Conservation (phyloP, 1,140 invertebrate species). For the Ooceraea biroi region DNA sequence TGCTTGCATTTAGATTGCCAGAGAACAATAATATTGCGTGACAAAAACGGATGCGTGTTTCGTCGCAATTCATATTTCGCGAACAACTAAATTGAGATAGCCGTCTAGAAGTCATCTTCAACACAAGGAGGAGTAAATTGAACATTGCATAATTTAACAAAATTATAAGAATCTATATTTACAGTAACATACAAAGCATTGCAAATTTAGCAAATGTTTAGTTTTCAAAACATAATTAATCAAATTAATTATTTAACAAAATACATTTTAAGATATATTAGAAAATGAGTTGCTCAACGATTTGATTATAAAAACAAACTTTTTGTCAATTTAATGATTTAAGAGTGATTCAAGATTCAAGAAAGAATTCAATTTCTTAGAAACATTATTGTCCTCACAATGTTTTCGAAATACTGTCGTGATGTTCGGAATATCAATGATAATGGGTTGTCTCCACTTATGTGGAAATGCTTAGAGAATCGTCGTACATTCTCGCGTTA, state of each 20-base stretch:
- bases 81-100: neutral
- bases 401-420: slow-evolving; percentile 20
- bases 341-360: no score
- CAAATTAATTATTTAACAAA: neutral
- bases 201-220: slow-evolving; percentile 4
- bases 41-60: slow-evolving; percentile 18
- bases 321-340: no score
- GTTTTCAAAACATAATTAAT: neutral
- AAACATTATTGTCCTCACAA: neutral
- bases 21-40: slow-evolving; percentile 16
- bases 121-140: neutral
- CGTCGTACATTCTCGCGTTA: slow-evolving; percentile 68
- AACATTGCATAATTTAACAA: slow-evolving; percentile 3
- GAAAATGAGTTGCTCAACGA: neutral
- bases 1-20: slow-evolving; percentile 28
- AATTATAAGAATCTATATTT: neutral
- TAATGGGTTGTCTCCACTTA: slow-evolving; percentile 59
- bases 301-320: no score
- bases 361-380: no score
- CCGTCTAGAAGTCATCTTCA: neutral
- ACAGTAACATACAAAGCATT: neutral
- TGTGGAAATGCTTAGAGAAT: slow-evolving; percentile 61
- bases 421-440: neutral
- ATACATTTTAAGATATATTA: neutral
- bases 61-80: neutral